Evolutionary conservation across 1,140 invertebrate species (phyloP), one percentile per base, ranked within the genome.

Genomic region (Ectropis grisescens): DNA sequence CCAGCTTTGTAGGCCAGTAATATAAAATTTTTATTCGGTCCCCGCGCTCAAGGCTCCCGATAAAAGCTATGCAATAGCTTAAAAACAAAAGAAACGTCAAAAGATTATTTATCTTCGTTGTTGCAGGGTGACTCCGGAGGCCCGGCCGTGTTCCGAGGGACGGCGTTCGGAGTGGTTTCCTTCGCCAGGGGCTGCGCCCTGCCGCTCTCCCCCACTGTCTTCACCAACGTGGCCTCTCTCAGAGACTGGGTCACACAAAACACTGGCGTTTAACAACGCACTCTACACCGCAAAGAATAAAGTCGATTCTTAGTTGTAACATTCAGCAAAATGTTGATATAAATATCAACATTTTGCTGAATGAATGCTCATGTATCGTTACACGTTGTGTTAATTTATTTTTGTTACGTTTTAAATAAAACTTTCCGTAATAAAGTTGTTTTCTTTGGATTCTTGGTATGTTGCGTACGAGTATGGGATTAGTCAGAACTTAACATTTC

Each of bases 71-170:
- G n/a, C n/a, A n/a, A n/a, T n/a, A n/a, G n/a, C n/a, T n/a, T n/a
- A n/a, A n/a, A n/a, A n/a, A n/a, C n/a, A n/a, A n/a, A n/a, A n/a
- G n/a, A n/a, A n/a, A n/a, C n/a, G n/a, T n/a, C n/a, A n/a, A n/a
- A n/a, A n/a, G n/a, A n/a, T n/a, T n/a, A n/a, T n/a, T n/a, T n/a
- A n/a, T n/a, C n/a, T n/a, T n/a, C n/a, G n/a, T 30, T 42, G 24
- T 41, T 53, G 2, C 52, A 82, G 79, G 79, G 79, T 14, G 81
- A 83, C 31, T 76, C 76, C 1, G 81, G 81, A 9, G 81, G 78
- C 1, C 72, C 76, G 2, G 79, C 75, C 0, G 71, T 82, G 12
- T 78, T 76, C 31, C 45, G 72, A 29, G 68, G 69, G 2, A 67
- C 61, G 2, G 76, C 67, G 0, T 69, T 70, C 25, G 81, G 79